These are phyloP conservation scores for Rotaria macrura DNA, from an alignment of 2,888 invertebrate species.

Conservation along the genomic window DNA sequence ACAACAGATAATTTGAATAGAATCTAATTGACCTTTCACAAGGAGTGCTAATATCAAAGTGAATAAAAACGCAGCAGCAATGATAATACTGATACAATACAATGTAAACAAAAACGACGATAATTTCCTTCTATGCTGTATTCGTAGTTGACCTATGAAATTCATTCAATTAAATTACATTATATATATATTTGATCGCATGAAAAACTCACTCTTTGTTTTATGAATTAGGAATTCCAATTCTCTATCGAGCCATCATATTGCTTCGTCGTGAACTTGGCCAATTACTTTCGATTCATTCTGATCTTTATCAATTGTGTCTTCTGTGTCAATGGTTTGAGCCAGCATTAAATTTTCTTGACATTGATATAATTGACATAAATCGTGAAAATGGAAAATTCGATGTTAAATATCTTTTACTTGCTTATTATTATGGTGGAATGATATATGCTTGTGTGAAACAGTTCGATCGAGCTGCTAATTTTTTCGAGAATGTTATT, in stretches of 20 bases:
- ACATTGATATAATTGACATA: constrained; percentile 80
- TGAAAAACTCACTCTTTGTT: too few species aligned
- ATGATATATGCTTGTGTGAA: constrained; percentile 89
- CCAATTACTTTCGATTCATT: constrained; percentile 83
- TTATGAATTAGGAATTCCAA: neutral
- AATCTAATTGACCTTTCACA: too few species aligned
- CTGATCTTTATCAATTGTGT: constrained; percentile 74
- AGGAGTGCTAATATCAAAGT: too few species aligned
- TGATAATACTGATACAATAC: too few species aligned
- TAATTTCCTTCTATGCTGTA: too few species aligned
- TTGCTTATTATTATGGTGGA: constrained; percentile 92
- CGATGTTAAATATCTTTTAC: constrained; percentile 76
- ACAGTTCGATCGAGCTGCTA: constrained; percentile 78
- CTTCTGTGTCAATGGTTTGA: constrained; percentile 79
- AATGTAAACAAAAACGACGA: too few species aligned
- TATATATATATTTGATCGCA: too few species aligned
- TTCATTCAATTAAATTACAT: too few species aligned
- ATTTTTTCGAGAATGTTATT: constrained; percentile 69
- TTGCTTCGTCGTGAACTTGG: neutral
- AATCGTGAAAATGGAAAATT: constrained; percentile 65
- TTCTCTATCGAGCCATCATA: neutral
- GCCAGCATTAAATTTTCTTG: constrained; percentile 73
- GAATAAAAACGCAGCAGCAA: too few species aligned
- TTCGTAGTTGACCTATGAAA: too few species aligned
- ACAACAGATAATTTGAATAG: too few species aligned